Evolutionary conservation across 2,888 invertebrate genomes (phyloP), one percentile per base, ranked within the genome.

Genomic region (Anticlea derivata): DNA sequence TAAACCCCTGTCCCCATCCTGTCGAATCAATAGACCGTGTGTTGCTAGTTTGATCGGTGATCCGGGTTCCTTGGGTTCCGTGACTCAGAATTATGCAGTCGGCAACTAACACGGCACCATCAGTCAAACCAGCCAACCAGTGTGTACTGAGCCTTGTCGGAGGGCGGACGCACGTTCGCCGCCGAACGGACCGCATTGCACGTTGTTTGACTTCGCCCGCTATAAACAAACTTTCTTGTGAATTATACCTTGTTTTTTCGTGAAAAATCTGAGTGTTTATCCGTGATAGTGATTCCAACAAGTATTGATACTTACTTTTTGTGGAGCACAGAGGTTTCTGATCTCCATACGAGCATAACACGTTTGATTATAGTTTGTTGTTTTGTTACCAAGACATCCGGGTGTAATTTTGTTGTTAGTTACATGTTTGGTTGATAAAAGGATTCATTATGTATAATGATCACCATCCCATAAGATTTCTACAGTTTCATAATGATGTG

Each of bases 331-430:
- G 72, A 65, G 66, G 73, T 72, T 53, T 78, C 75, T 68, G 67
- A 79, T 73, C 73, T 76, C 73, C 75, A 73, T 80, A 80, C 75
- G 78, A 80, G 76, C 73, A 68, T 80, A 85, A 85, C 86, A 84
- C 75, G 83, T 83, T 85, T 81, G 78, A 80, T 84, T 83, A 77
- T 76, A 72, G 77, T 83, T 86, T 83, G 83, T 86, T 86, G 83
- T 87, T 86, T 82, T 84, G 85, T 84, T 85, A 68, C 81, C 74
- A 80, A 82, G 83, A 84, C 82, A 85, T 84, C 84, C 83, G 85
- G 80, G 81, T 83, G 63, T 78, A 67, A 75, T 75, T 70, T 70
- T 66, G 68, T 63, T 69, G 67, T 73, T 68, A 61, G 58, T 66
- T 67, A 56, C 60, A 59, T 68, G 65, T 73, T 65, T 67, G 61